Conservation (phyloP, 2,888 invertebrate genomes). For the Caenorhabditis sp. region DNA sequence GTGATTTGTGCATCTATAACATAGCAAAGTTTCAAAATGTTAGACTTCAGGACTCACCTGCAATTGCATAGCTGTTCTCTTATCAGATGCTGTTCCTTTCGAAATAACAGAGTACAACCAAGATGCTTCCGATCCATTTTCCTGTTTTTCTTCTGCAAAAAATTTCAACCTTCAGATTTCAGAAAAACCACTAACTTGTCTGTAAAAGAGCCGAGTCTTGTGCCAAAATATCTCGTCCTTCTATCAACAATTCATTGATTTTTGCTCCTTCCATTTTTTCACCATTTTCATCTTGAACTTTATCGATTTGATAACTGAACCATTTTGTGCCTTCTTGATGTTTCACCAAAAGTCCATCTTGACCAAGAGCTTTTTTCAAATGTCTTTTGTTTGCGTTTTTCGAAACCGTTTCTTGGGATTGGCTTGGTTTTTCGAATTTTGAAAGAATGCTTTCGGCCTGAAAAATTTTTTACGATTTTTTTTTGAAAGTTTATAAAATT, state of each 20-base stretch:
- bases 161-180: too few species aligned
- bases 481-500: slow-evolving; percentile 23
- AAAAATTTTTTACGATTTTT: slow-evolving; percentile 8
- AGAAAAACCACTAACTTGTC: slow-evolving; percentile 25
- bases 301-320: slow-evolving; percentile 55
- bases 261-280: slow-evolving; percentile 28
- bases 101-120: slow-evolving; percentile 83
- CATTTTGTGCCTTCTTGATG: slow-evolving; percentile 58
- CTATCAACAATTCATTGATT: slow-evolving; percentile 39
- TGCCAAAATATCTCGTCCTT: slow-evolving; percentile 38
- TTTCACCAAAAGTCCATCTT: slow-evolving; percentile 43
- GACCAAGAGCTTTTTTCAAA: slow-evolving; percentile 24
- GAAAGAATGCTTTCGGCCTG: slow-evolving; percentile 9
- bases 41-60: slow-evolving; percentile 72
- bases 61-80: slow-evolving; percentile 84
- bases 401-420: slow-evolving; percentile 1
- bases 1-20: slow-evolving; percentile 43
- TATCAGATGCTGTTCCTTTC: slow-evolving; percentile 85
- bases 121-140: slow-evolving; percentile 65
- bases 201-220: slow-evolving; percentile 50
- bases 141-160: slow-evolving; percentile 16
- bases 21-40: not conserved
- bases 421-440: slow-evolving; percentile 5
- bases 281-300: slow-evolving; percentile 37
- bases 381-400: slow-evolving; percentile 27